phyloP scores from a whole-genome alignment of 2,113 vertebrate genomes.

The Pleuronectes platessa region DNA sequence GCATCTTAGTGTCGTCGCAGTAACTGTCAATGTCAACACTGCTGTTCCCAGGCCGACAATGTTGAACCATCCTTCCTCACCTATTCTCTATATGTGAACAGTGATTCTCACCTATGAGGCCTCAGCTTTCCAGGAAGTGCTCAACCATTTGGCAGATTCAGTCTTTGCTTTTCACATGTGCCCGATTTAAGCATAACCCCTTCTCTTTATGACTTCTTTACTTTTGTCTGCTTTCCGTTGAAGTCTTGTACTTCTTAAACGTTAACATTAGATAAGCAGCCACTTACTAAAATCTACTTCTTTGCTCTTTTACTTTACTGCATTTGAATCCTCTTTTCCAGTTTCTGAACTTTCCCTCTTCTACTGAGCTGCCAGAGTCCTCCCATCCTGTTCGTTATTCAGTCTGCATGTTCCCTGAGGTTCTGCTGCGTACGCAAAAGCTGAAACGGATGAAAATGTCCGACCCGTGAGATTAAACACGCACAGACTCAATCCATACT shows the following conservation, averaged over 20 bases:
- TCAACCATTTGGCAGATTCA: neutral
- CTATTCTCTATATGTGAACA: no score
- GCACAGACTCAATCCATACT: slow-evolving; percentile 28
- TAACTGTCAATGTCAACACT: no score
- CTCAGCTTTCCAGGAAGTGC: neutral
- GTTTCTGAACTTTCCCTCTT: neutral
- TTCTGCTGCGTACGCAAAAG: neutral
- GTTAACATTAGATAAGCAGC: neutral
- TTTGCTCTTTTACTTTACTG: neutral
- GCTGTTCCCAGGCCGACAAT: no score
- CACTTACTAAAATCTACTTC: neutral
- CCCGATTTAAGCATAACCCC: no score
- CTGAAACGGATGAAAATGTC: slow-evolving; percentile 29
- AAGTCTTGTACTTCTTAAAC: neutral
- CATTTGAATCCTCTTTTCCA: no score
- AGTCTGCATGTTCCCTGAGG: neutral
- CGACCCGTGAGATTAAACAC: slow-evolving; percentile 27
- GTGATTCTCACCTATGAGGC: no score
- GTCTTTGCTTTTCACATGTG: no score
- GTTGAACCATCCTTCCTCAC: no score
- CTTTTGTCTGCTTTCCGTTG: neutral
- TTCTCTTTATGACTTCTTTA: neutral
- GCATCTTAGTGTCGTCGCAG: no score
- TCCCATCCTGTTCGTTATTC: neutral
- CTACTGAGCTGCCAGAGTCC: neutral